Evolutionary conservation across 53 echinoderm and acorn worm genomes (phyloP).

Genomic region (Holothuria leucospilota): DNA sequence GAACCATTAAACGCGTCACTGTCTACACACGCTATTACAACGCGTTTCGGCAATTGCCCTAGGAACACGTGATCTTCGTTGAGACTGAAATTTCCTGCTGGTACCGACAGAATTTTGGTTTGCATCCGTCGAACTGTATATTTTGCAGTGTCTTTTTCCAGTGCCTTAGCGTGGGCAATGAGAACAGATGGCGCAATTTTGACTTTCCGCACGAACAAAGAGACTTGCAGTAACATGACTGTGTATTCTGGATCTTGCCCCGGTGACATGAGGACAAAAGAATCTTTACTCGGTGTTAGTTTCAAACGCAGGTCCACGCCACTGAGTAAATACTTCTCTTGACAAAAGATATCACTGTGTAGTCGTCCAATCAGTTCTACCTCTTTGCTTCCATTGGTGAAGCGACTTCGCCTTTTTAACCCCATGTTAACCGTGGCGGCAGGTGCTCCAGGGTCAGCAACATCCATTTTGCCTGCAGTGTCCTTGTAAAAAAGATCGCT

Average conservation of each 20-base stretch:
- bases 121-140: too few relatives aligned
- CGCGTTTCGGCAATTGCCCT: too few relatives aligned
- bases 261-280: conserved; percentile 75
- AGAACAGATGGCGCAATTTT: conserved; percentile 71
- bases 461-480: conserved; percentile 58
- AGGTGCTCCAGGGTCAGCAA: conserved; percentile 26
- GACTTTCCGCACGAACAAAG: conserved; percentile 75
- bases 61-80: too few relatives aligned
- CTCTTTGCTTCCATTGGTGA: neutral
- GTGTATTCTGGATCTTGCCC: neutral
- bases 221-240: conserved; percentile 65
- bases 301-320: conserved; percentile 75
- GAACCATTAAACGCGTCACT: too few relatives aligned
- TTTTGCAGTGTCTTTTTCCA: too few relatives aligned
- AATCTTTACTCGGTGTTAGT: conserved; percentile 66
- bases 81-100: too few relatives aligned
- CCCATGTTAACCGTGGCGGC: neutral
- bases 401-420: conserved; percentile 8
- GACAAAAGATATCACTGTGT: conserved; percentile 59
- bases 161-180: conserved; percentile 67
- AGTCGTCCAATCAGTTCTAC: conserved; percentile 50
- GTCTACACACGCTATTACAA: too few relatives aligned
- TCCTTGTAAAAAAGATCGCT: conserved; percentile 63
- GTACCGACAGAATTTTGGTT: too few relatives aligned
- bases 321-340: conserved; percentile 69